These are phyloP conservation scores for Lasioglossum pauxillum DNA, from an alignment of 2,888 invertebrate species.

Conservation along the genomic window DNA sequence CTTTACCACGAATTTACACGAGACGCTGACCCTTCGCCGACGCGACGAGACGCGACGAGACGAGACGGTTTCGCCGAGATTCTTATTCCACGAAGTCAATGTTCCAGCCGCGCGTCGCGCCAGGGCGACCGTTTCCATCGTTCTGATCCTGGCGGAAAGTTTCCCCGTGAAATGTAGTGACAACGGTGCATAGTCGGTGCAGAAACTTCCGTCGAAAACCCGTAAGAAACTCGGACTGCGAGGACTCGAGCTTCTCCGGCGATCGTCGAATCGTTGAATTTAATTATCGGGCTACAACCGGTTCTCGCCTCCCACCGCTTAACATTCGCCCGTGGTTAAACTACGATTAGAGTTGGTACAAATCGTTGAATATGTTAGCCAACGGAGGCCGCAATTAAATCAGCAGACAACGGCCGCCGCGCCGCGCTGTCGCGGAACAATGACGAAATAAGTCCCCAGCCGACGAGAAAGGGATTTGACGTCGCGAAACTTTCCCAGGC, in stretches of 20 bases:
- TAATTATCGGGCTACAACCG: constrained; percentile 66
- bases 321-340: constrained; percentile 44
- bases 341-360: constrained; percentile 50
- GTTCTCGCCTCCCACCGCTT: constrained; percentile 10
- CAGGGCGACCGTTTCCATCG: constrained; percentile 21
- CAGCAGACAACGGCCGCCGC: constrained; percentile 43
- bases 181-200: constrained; percentile 30
- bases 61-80: constrained; percentile 41
- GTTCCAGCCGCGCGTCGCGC: not conserved
- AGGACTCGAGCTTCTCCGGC: not conserved
- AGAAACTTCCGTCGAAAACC: constrained; percentile 52
- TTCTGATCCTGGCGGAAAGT: constrained; percentile 66
- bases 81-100: constrained; percentile 37
- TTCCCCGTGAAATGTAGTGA: constrained; percentile 74
- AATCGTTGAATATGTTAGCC: constrained; percentile 60
- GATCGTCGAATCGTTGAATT: constrained; percentile 69
- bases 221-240: constrained; percentile 64
- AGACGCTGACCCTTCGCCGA: constrained; percentile 64
- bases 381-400: constrained; percentile 54
- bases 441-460: constrained; percentile 63
- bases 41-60: not conserved
- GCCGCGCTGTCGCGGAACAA: constrained; percentile 37
- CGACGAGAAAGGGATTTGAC: constrained; percentile 45
- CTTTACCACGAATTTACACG: constrained; percentile 73
- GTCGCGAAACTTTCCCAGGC: constrained; percentile 56